phyloP scores from a whole-genome alignment of 2,888 invertebrate species.

The Harmothoe impar region DNA sequence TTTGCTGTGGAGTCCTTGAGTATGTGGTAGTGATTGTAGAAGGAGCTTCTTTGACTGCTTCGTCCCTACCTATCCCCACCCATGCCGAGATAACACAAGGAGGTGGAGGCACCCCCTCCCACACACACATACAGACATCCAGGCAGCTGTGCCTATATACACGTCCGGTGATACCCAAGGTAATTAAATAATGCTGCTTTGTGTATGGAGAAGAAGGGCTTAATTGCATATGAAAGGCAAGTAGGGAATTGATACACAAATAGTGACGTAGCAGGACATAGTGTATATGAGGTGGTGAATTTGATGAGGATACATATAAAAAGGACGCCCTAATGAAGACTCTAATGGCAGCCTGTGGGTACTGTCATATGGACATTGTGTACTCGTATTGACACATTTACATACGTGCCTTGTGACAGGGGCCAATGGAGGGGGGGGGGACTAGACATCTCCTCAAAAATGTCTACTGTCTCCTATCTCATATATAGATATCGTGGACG shows the following conservation, averaged over 20 bases:
- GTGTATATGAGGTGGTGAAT: no score
- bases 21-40: background rate
- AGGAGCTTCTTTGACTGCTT: constrained; percentile 15
- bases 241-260: background rate
- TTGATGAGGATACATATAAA: no score
- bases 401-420: background rate
- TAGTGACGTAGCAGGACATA: background rate
- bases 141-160: background rate
- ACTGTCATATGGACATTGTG: no score
- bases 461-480: no score
- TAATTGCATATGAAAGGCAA: constrained; percentile 20
- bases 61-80: background rate
- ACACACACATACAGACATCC: no score
- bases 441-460: no score
- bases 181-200: constrained; percentile 3
- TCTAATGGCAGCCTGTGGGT: no score
- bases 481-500: no score
- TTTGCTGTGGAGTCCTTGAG: constrained; percentile 5
- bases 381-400: no score
- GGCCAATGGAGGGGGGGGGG: background rate
- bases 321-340: no score
- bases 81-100: background rate
- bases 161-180: background rate
- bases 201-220: background rate
- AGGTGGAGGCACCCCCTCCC: no score